Base-by-base conservation (phyloP, 1,140 invertebrate species). In the Calycopis cecrops region DNA sequence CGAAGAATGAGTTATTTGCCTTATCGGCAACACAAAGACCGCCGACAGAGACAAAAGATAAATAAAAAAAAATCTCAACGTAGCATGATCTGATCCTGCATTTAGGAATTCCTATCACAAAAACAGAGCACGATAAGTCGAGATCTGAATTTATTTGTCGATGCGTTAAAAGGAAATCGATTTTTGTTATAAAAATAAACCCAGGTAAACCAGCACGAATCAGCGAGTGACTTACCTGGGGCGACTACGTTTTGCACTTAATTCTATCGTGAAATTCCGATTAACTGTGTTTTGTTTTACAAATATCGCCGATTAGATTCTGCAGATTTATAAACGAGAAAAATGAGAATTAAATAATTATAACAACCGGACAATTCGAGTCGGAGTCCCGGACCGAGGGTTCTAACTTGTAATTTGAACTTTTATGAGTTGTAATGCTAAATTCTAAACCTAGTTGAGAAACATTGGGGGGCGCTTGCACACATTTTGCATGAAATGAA, bases 171-270 rank as follows among this genome's bases (percentile, higher is more conserved):
- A 44, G 40, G 57, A 54, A 40, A 52, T 44, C 50, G 47, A 49
- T 55, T 56, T 63, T 57, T 52, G 44, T 57, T 56, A 48, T 50
- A 35, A 62, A 55, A 59, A 63, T 59, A 63, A 59, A 57, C 61
- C 51, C 57, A 63, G 61, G 61, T 63, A 63, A 54, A 28, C 21
- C 21, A 3, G 21, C 21, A 28, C 6, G 21, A 28, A 28, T 28
- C 21, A 28, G 6, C 21, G 6, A 63, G 59, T 44, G 40, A 44
- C 37, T 57, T 51, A 47, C 37, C 53, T 50, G 28, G 17, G 51
- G 35, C 54, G 51, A 57, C 51, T 57, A 48, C 57, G 50, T 63
- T 63, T 59, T 57, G 61, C 51, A 60, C 57, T 59, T 52, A 51
- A 57, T 55, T 57, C 55, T 57, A 59, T 59, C 44, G 44, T 54